A percentile compares a stretch with the other conserved stretches of the same genome.
These are phyloP conservation scores for Antedon mediterranea DNA, from an alignment of 53 echinoderm and acorn worm genomes.

Conservation along the genomic window DNA sequence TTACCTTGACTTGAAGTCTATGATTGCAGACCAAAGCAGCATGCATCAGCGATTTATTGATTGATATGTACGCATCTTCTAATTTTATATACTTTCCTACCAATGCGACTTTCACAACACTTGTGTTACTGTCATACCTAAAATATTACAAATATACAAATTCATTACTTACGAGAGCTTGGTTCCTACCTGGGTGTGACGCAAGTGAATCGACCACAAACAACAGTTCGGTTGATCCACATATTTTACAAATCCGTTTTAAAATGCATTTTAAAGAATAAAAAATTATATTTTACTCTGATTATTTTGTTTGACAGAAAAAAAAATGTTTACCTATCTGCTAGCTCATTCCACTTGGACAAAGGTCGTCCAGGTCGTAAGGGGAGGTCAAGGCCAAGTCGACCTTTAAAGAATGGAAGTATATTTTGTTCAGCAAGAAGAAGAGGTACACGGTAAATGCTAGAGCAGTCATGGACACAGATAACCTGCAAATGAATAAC, in stretches of 20 bases:
- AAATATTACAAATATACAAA: not conserved
- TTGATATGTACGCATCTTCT: slow-evolving; percentile 89
- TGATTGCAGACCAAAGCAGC: slow-evolving; percentile 68
- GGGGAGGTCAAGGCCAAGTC: slow-evolving; percentile 46
- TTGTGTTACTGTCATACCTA: slow-evolving; percentile 53
- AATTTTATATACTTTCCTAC: slow-evolving; percentile 97
- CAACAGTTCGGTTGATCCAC: too few species aligned
- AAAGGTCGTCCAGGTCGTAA: slow-evolving; percentile 37
- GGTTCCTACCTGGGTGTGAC: too few species aligned
- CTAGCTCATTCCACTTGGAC: slow-evolving; percentile 68
- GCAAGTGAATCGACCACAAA: too few species aligned
- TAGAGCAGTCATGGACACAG: slow-evolving; percentile 92
- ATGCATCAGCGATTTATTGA: slow-evolving; percentile 78
- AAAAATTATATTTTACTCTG: too few species aligned
- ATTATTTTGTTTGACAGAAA: not conserved
- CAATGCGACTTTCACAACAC: slow-evolving; percentile 57
- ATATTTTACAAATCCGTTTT: too few species aligned
- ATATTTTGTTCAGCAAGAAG: slow-evolving; percentile 63
- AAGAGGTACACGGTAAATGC: slow-evolving; percentile 78
- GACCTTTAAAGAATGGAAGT: slow-evolving; percentile 31
- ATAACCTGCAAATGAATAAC: slow-evolving; percentile 48
- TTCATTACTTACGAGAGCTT: too few species aligned
- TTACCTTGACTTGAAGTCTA: slow-evolving; percentile 66
- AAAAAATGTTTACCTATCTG: slow-evolving; percentile 42
- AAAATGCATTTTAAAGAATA: too few species aligned